Conservation (phyloP, 2,888 invertebrate genomes). For the Rapana venosa region DNA sequence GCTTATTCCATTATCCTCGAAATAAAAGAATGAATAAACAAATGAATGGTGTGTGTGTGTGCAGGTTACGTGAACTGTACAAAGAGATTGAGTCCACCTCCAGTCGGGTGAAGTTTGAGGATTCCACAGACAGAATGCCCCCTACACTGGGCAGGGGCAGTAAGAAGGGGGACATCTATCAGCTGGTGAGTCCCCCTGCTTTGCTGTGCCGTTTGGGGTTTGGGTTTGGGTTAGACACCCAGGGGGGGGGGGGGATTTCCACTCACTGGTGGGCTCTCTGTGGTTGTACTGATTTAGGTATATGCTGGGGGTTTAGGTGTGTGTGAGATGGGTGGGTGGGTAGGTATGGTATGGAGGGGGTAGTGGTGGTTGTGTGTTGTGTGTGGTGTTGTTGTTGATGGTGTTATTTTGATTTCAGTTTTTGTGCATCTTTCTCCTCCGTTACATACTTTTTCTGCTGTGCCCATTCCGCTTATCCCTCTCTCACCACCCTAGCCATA, state of each 20-base stretch:
- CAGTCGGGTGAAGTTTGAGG: slow-evolving; percentile 68
- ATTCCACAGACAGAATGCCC: slow-evolving; percentile 62
- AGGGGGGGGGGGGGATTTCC: too few species aligned
- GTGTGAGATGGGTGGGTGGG: not conserved
- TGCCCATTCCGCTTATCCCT: too few species aligned
- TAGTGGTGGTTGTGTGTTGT: too few species aligned
- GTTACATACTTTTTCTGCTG: too few species aligned
- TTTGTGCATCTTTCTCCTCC: too few species aligned
- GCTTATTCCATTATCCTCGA: too few species aligned
- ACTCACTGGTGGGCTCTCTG: not conserved
- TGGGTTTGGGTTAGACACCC: not conserved
- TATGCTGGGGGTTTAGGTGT: not conserved
- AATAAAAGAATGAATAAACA: too few species aligned
- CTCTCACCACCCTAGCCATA: too few species aligned
- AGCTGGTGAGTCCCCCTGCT: slow-evolving; percentile 78
- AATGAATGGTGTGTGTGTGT: slow-evolving; percentile 34
- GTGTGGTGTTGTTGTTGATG: not conserved
- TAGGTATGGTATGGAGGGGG: not conserved
- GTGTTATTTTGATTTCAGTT: too few species aligned
- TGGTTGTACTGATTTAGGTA: not conserved
- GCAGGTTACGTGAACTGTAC: slow-evolving; percentile 69
- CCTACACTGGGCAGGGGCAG: slow-evolving; percentile 80
- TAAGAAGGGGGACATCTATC: slow-evolving; percentile 87
- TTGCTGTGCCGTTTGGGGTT: not conserved
- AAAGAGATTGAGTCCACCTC: slow-evolving; percentile 58